Evolutionary conservation across 37 sponge, comb jelly and placozoan species (phyloP), one percentile per base, ranked within the genome.

Genomic region (Hexactinellida sp.): DNA sequence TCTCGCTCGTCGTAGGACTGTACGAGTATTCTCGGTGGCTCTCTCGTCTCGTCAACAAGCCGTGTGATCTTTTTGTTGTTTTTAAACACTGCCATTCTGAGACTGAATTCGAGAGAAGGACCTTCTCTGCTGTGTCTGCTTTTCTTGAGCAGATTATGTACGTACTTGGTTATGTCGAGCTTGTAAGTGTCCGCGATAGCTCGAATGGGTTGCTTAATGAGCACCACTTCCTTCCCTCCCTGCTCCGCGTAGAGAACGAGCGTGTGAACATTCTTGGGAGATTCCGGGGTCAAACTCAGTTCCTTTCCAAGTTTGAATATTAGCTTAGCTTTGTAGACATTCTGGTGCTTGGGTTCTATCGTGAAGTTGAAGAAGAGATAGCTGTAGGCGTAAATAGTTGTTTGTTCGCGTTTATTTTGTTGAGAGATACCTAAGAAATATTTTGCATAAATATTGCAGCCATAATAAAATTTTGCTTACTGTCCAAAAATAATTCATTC

Each of bases 1-100:
- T 63, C 76, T 63, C 76, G 76, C 76, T 63, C 28, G 76, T 63
- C 76, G 34, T 63, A 63, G 34, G 76, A 63, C 76, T 63, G 76
- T 25, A 63, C 13, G 5, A 63, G 3, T 21, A 63, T 63, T 63
- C 76, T 10, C 3, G 30, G 19, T 63, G 3, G 3, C 32, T 28
- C 34, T 23, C 13, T 63, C 30, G 32, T 7, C 34, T 63, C 76
- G 13, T 63, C 76, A 25, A 63, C 76, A 25, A 63, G 30, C 30
- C 76, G 3, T 3, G 76, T 63, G 3, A 63, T 63, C 30, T 63
- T 63, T 28, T 63, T 63, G 76, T 1, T 28, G 13, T 63, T 63
- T 23, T 63, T 63, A 23, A 63, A n/a, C 34, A 63, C 76, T 25
- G 76, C 76, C 34, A 63, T n/a, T 63, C 76, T 63, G 3, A 63